Evolutionary conservation across 2,113 vertebrate genomes (phyloP).

Genomic region (Podiceps cristatus): DNA sequence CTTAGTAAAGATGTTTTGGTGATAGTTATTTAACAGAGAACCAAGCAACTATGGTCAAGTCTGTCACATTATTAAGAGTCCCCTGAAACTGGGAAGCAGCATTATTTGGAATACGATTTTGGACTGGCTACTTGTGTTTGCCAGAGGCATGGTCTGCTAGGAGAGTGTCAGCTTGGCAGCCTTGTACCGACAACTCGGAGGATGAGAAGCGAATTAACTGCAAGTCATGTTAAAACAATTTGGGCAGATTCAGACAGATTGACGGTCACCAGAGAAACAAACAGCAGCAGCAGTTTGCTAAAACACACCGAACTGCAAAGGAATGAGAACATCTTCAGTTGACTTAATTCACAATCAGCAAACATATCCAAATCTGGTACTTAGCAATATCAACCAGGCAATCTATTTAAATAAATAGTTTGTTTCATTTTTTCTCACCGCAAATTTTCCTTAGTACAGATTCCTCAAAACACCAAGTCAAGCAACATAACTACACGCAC

Average conservation of each 20-base stretch:
- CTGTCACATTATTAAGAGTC: not conserved
- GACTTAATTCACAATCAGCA: constrained; percentile 38
- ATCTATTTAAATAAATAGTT: not conserved
- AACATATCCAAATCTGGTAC: not conserved
- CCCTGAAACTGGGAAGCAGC: not conserved
- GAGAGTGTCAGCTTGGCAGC: constrained; percentile 39
- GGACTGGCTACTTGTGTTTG: not conserved
- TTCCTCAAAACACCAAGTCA: not conserved
- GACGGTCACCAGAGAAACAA: constrained; percentile 31
- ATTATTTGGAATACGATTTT: not conserved
- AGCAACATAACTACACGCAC: rapidly evolving
- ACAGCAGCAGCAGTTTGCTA: constrained; percentile 37
- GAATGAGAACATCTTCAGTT: constrained; percentile 25
- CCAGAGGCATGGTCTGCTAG: constrained; percentile 36
- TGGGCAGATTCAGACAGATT: constrained; percentile 17
- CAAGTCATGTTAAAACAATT: constrained; percentile 44
- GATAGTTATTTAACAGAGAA: not conserved
- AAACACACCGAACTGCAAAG: not conserved
- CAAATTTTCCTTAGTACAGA: not conserved
- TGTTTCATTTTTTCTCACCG: not conserved
- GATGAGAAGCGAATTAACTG: constrained; percentile 43
- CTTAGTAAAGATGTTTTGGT: not conserved
- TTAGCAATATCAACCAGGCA: not conserved
- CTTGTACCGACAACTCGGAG: not conserved
- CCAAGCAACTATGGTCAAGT: not conserved